Conservation (phyloP, 1,140 invertebrate species). For the Steinernema khuongi region DNA sequence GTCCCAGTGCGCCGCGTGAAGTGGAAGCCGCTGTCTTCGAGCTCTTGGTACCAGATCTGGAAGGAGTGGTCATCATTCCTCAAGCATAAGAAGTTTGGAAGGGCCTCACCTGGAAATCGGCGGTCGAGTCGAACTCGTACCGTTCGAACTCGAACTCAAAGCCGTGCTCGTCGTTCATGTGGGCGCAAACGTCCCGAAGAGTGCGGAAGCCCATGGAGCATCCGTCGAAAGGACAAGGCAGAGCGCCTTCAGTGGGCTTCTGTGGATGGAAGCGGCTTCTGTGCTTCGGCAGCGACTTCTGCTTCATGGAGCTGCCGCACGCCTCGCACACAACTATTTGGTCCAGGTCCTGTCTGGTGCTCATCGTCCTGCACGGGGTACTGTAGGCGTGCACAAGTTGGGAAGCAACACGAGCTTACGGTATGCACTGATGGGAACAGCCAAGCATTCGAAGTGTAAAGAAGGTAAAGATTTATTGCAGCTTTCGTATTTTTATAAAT, state of each 20-base stretch:
- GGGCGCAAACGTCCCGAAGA: neutral
- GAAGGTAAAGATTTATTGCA: no score
- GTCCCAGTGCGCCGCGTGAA: neutral
- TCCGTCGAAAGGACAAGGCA: neutral
- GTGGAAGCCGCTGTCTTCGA: neutral
- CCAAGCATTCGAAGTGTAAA: no score
- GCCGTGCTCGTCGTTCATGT: neutral
- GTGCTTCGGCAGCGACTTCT: constrained; percentile 6
- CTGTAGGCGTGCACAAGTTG: no score
- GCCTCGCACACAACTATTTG: neutral
- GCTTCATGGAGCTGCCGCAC: constrained; percentile 2
- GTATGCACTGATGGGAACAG: no score
- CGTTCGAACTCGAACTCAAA: neutral
- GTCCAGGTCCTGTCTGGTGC: neutral
- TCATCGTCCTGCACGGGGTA: no score
- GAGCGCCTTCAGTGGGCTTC: neutral
- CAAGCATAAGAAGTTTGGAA: neutral
- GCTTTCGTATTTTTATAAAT: no score
- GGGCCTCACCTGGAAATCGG: neutral
- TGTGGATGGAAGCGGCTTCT: neutral
- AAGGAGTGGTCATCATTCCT: no score
- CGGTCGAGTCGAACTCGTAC: neutral
- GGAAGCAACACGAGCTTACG: no score
- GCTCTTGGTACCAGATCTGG: neutral
- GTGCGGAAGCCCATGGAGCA: neutral